Evolutionary conservation across 2,797 vertebrate species (phyloP), one percentile per base, ranked within the genome.

Genomic region (Champsocephalus gunnari): DNA sequence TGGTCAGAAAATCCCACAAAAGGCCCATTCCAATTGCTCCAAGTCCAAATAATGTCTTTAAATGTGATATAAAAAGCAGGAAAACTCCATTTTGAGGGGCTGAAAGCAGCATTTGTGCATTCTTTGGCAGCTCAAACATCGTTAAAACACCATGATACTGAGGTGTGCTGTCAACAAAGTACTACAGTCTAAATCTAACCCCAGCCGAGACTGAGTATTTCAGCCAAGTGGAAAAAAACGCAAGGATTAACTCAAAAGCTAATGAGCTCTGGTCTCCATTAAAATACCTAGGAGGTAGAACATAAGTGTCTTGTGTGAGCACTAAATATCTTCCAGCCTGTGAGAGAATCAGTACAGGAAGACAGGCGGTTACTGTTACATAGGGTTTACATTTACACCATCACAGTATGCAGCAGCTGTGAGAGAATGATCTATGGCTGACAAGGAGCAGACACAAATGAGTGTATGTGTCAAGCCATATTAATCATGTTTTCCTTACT

Each of bases 321-420:
- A 65, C 45, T 70, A 60, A 64, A 72, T 60, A 68, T 55, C 72
- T 65, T 51, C 47, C 47, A 38, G 34, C 51, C 45, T 57, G 41
- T 58, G 63, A 58, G 75, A 74, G 82, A 72, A 67, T 74, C 60
- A 68, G 53, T 45, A 47, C 53, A 73, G 45, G 50, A 68, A 66
- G 75, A 60, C 75, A 56, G 65, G 24, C 7, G 28, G 71, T 50
- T 84, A 69, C 59, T 19, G 74, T 79, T 80, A 78, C 65, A 75
- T 5, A 3, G 63, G 68, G 45, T 73, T 77, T 75, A 79, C 50
- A 65, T 85, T 80, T 76, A 79, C 84, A 68, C 54, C 60, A 50
- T 53, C 32, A 49, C 24, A 66, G 60, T 60, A 16, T 61, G 73
- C 76, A 79, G 73, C 76, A 79, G 63, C 77, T 82, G 71, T 85